These are phyloP conservation scores for Neodiprion lecontei DNA, from an alignment of 1,140 invertebrate genomes.

Conservation along the genomic window DNA sequence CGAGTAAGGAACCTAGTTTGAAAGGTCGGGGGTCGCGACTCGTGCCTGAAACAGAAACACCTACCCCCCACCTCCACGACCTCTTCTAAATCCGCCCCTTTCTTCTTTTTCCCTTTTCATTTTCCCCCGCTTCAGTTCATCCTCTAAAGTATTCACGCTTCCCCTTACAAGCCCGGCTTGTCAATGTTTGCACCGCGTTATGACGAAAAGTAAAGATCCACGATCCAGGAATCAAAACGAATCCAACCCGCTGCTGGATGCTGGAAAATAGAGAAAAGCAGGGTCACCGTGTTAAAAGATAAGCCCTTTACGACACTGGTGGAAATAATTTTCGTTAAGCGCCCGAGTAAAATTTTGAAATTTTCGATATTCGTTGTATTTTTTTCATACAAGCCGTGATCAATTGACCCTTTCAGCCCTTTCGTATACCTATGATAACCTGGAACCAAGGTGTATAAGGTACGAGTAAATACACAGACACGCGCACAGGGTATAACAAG, in stretches of 20 bases:
- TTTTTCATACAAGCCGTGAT: no score
- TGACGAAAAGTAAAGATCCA: background rate
- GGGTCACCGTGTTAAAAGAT: no score
- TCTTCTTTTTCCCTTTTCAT: background rate
- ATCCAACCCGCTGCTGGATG: background rate
- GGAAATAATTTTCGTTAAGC: no score
- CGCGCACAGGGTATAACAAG: no score
- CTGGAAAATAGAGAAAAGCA: no score
- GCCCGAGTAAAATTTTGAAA: no score
- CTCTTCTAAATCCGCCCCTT: background rate
- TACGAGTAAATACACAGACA: no score
- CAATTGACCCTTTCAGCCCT: no score
- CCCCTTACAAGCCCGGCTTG: constrained; percentile 8
- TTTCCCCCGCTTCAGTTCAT: background rate
- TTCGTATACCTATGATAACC: no score
- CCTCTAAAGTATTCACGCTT: background rate
- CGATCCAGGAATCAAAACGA: background rate
- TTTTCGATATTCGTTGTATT: no score
- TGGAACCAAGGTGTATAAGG: no score
- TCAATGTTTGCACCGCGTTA: background rate
- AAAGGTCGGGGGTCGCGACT: constrained; percentile 11
- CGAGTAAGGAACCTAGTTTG: background rate
- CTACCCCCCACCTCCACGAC: background rate
- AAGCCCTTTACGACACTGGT: no score
- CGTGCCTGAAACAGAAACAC: background rate